Conservation (phyloP, 2,888 invertebrate species). For the Limnephilus marmoratus region DNA sequence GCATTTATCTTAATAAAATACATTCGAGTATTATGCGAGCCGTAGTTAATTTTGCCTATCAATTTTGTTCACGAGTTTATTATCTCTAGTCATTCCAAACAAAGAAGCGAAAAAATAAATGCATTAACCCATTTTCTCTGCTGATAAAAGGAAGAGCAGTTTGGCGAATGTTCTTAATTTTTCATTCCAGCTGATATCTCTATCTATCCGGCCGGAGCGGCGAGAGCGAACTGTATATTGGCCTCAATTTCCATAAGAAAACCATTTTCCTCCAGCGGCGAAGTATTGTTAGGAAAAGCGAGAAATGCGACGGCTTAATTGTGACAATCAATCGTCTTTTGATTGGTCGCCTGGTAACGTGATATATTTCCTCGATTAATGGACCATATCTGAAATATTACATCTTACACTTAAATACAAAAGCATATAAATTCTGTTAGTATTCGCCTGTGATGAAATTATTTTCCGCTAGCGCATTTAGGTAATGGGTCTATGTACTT, state of each 20-base stretch:
- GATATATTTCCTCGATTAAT: conserved; percentile 36
- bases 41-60: conserved; percentile 5
- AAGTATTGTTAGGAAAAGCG: conserved; percentile 34
- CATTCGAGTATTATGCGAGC: neutral
- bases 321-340: conserved; percentile 50
- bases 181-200: conserved; percentile 54
- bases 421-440: neutral
- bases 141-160: conserved; percentile 29
- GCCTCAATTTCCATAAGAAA: conserved; percentile 54
- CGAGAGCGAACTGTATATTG: conserved; percentile 27
- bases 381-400: conserved; percentile 31
- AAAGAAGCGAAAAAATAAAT: conserved; percentile 28
- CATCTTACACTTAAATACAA: neutral
- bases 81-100: conserved; percentile 32
- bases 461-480: neutral
- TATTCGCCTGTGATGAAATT: neutral
- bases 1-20: neutral
- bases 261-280: conserved; percentile 36
- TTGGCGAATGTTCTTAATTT: conserved; percentile 55
- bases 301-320: conserved; percentile 48
- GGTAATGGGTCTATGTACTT: neutral
- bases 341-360: conserved; percentile 37
- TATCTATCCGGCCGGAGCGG: conserved; percentile 13
- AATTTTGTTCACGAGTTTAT: conserved; percentile 6
- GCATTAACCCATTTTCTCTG: conserved; percentile 43